Evolutionary conservation across 2,888 invertebrate genomes (phyloP).

Genomic region (Antheraea yamamai): DNA sequence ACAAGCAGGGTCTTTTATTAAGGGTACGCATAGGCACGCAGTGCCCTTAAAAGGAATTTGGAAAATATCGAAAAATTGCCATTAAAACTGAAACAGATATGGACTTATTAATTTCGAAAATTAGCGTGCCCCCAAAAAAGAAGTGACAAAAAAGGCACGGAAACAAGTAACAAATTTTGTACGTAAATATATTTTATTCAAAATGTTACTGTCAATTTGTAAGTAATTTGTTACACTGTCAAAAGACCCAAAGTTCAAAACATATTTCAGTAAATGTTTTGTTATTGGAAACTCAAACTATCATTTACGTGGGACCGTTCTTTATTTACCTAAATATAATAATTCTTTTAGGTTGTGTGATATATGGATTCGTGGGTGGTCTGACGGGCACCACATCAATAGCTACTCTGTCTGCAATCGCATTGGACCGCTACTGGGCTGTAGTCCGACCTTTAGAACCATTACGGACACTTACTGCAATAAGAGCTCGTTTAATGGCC

Average conservation of each 20-base stretch:
- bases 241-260: background rate
- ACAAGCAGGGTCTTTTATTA: too few species aligned
- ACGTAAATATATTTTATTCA: too few species aligned
- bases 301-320: background rate
- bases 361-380: constrained; percentile 91
- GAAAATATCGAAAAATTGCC: too few species aligned
- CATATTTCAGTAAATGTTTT: background rate
- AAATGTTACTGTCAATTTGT: background rate
- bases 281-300: background rate
- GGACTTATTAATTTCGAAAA: too few species aligned
- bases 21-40: too few species aligned
- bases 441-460: constrained; percentile 90
- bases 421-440: constrained; percentile 91
- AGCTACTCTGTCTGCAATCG: constrained; percentile 89
- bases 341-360: constrained; percentile 84
- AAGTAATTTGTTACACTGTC: background rate
- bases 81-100: too few species aligned
- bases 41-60: too few species aligned
- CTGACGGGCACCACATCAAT: constrained; percentile 91
- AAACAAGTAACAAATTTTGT: too few species aligned
- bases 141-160: too few species aligned
- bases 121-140: too few species aligned
- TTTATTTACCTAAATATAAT: constrained; percentile 11
- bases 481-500: constrained; percentile 83
- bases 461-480: constrained; percentile 82